Evolutionary conservation across 2,797 vertebrate species (phyloP).

Genomic region (Bradypus variegatus): DNA sequence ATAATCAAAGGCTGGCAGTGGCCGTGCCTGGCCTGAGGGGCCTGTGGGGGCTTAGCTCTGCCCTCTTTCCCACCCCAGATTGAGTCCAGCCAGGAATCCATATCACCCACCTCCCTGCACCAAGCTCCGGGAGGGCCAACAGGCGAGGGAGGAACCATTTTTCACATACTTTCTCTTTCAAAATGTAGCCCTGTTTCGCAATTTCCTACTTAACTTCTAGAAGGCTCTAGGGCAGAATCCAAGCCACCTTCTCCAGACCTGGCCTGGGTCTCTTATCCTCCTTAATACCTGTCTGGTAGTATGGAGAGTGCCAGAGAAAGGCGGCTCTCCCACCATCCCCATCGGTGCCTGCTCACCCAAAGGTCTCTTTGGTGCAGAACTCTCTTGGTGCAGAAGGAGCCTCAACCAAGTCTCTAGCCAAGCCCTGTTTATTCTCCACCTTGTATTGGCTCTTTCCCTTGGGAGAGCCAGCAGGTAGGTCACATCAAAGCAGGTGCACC

Average conservation of each 20-base stretch:
- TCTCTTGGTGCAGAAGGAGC: not conserved
- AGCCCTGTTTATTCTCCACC: not conserved
- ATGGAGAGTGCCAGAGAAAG: not conserved
- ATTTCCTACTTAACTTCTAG: slow-evolving; percentile 68
- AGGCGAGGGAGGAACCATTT: slow-evolving; percentile 66
- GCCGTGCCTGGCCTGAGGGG: not conserved
- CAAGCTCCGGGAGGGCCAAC: slow-evolving; percentile 51
- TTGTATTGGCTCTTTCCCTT: not conserved
- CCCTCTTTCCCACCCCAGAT: slow-evolving; percentile 23
- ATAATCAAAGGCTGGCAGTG: slow-evolving; percentile 47
- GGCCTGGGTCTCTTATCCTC: not conserved
- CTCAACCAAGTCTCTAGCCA: not conserved
- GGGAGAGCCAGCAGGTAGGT: not conserved
- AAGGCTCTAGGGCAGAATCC: slow-evolving; percentile 56
- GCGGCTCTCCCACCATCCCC: not conserved
- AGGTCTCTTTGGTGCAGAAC: not conserved
- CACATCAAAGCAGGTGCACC: slow-evolving; percentile 50
- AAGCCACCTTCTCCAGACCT: slow-evolving; percentile 49
- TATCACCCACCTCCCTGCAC: slow-evolving; percentile 60
- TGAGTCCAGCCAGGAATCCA: slow-evolving; percentile 48
- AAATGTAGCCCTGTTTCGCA: slow-evolving; percentile 62
- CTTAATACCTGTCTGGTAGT: not conserved
- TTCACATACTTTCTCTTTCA: slow-evolving; percentile 70
- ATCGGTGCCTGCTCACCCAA: not conserved
- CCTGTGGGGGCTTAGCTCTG: not conserved